A percentile compares a stretch with the other conserved stretches of the same genome.
These are phyloP conservation scores for Pterocles orientalis DNA, from an alignment of 2,113 vertebrate species.

Conservation along the genomic window DNA sequence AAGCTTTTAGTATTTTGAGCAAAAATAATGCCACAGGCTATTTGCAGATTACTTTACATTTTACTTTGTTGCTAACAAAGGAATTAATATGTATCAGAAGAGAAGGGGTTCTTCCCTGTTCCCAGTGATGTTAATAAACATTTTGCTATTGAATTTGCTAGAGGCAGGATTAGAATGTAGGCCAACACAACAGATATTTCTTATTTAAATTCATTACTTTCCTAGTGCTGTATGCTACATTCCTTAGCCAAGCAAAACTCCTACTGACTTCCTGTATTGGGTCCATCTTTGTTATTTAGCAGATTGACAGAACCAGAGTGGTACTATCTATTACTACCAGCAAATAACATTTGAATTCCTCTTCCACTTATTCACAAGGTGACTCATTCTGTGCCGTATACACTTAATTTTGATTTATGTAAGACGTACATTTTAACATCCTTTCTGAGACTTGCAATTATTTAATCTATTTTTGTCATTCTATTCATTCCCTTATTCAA, in stretches of 20 bases:
- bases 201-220: constrained; percentile 29
- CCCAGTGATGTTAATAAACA: not conserved
- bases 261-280: constrained; percentile 42
- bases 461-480: constrained; percentile 75
- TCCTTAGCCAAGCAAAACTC: constrained; percentile 46
- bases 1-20: not conserved
- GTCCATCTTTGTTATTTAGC: constrained; percentile 43
- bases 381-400: constrained; percentile 72
- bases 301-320: constrained; percentile 50
- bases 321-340: constrained; percentile 58
- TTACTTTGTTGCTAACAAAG: not conserved
- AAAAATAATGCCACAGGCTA: not conserved
- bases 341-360: constrained; percentile 64
- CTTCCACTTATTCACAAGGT: constrained; percentile 63
- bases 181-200: not conserved
- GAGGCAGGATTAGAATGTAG: not conserved
- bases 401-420: constrained; percentile 76
- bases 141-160: not conserved
- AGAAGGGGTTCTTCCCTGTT: not conserved
- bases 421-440: constrained; percentile 60
- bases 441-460: constrained; percentile 73
- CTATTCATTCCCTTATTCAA: constrained; percentile 63
- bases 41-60: not conserved
- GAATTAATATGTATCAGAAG: not conserved
- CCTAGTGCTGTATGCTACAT: not conserved